A percentile compares a stretch with the other conserved stretches of the same genome.
Evolutionary conservation across 2,797 vertebrate species (phyloP).

Genomic region (Somateria mollissima): DNA sequence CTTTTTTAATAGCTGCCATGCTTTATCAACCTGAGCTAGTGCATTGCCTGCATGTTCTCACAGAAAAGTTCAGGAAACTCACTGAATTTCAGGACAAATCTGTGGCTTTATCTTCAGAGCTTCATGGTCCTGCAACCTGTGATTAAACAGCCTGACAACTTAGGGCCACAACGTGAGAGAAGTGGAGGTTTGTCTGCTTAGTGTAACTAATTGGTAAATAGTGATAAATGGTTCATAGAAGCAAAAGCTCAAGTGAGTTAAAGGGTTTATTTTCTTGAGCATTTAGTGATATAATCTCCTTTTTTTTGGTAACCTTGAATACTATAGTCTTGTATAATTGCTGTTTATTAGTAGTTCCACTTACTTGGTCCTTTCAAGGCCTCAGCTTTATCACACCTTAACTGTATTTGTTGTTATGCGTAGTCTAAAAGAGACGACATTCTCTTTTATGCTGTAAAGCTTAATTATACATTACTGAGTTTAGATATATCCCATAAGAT

Average conservation of each 20-base stretch:
- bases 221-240: neutral
- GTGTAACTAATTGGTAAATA: neutral
- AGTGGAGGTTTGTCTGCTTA: neutral
- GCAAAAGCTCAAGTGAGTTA: neutral
- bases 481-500: neutral
- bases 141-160: neutral
- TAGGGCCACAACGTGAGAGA: neutral
- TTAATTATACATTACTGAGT: neutral
- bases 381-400: neutral
- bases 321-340: neutral
- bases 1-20: neutral
- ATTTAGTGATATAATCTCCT: neutral
- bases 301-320: neutral
- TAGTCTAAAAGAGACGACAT: neutral
- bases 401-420: neutral
- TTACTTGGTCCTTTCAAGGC: neutral
- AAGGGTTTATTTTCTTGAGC: neutral
- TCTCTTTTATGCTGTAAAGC: neutral
- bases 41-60: neutral
- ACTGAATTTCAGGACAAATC: neutral
- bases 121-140: neutral
- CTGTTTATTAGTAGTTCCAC: neutral
- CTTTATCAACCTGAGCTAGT: neutral
- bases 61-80: neutral
- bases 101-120: accelerated